Evolutionary conservation across 2,113 vertebrate genomes (phyloP), one percentile per base, ranked within the genome.

Genomic region (Scomber scombrus): DNA sequence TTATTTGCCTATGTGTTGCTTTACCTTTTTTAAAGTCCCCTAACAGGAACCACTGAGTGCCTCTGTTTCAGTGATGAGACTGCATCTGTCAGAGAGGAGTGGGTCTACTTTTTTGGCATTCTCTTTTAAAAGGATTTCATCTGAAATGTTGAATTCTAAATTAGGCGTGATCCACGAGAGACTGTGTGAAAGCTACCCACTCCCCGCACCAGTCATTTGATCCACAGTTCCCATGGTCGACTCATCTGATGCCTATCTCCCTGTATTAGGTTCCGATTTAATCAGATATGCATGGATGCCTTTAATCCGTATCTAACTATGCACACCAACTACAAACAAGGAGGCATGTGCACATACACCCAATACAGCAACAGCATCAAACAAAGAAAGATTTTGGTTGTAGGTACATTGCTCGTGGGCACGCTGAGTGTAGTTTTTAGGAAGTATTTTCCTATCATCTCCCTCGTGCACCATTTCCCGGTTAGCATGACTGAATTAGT

Each of bases 241-340:
- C 34, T 40, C 29, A 11, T 54, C 52, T 75, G 76, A 78, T 75
- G 58, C 81, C 29, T 71, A 75, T 13, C 47, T 55, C 52, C 18
- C 47, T 14, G 23, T 78, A 78, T 85, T 71, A 52, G 51, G 84
- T 89, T 67, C 68, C 34, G 0, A 26, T 78, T 50, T 86, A 78
- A 81, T 85, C 58, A 85, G 63, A 71, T 79, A 65, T 84, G 56
- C 60, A 45, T 12, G 49, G 55, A 69, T 40, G 58, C 57, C 80
- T 75, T 75, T 34, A 6, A 84, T 89, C 75, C 66, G 40, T 74
- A 63, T 78, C 82, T 67, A 87, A 79, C 51, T 14, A 45, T 19
- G 16, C 67, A 67, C 71, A 74, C 43, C 8, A 29, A 19, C 0
- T 26, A 4, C 31, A 81, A 52, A 84, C 69, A 21, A 2, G 49